Conservation (phyloP, 2,113 vertebrate genomes). For the Baryphthengus martii region DNA sequence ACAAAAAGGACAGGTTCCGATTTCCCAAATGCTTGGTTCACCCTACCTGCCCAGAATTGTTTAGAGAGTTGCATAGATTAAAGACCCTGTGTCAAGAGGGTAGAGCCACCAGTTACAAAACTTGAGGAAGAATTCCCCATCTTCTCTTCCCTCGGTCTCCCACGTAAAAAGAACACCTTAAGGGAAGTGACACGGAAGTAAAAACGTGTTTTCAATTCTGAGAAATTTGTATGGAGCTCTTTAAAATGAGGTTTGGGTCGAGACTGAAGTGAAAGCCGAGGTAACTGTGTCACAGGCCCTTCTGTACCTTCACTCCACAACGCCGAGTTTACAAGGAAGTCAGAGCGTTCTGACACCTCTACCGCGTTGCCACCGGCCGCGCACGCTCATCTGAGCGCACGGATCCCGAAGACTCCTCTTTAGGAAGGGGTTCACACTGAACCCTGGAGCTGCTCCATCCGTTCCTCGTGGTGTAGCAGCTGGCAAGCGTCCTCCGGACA, state of each 20-base stretch:
- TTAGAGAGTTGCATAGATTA: neutral
- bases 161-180: neutral
- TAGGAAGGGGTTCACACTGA: neutral
- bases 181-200: neutral
- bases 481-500: neutral
- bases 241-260: neutral
- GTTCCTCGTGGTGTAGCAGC: neutral
- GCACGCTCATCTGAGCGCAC: accelerated
- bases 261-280: neutral
- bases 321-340: accelerated
- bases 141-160: neutral
- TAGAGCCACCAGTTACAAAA: neutral
- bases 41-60: neutral
- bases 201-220: neutral
- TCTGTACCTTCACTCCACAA: neutral
- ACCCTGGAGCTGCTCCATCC: neutral
- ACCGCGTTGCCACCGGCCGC: accelerated
- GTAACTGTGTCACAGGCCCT: neutral
- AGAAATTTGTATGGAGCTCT: neutral
- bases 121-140: neutral
- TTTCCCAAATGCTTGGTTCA: neutral
- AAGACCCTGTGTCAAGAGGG: neutral
- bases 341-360: neutral
- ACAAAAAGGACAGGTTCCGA: neutral
- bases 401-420: neutral